A percentile compares a stretch with the other conserved stretches of the same genome.
phyloP scores from a whole-genome alignment of 1,140 invertebrate species.

The Andricus grossulariae region DNA sequence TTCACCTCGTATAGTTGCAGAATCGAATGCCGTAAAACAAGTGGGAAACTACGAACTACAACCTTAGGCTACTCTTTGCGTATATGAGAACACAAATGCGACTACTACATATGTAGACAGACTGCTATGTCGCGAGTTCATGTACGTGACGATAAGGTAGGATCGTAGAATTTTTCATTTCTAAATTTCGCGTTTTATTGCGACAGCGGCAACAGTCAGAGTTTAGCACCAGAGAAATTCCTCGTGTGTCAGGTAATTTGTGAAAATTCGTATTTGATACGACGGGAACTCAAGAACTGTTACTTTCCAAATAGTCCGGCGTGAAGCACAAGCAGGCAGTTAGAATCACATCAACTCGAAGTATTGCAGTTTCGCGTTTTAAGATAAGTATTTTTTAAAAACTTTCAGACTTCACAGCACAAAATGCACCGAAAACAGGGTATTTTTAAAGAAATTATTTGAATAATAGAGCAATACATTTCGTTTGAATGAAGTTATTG shows the following conservation, averaged over 20 bases:
- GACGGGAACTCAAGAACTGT: background rate
- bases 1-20: constrained; percentile 24
- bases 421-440: no score
- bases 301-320: background rate
- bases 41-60: constrained; percentile 26
- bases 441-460: no score
- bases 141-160: constrained; percentile 21
- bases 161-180: constrained; percentile 27
- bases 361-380: no score
- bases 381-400: no score
- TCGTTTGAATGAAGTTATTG: no score
- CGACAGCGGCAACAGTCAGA: constrained; percentile 8
- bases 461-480: no score
- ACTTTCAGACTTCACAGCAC: no score
- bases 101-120: background rate
- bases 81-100: background rate
- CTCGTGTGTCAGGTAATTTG: constrained; percentile 16
- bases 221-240: constrained; percentile 4
- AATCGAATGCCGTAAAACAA: constrained; percentile 30
- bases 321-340: background rate
- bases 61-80: background rate
- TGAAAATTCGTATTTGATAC: constrained; percentile 1
- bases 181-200: constrained; percentile 15
- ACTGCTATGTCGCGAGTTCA: constrained; percentile 9
- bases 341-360: background rate